Evolutionary conservation across 2,797 vertebrate genomes (phyloP), one percentile per base, ranked within the genome.

Genomic region (Rhabdomys pumilio): DNA sequence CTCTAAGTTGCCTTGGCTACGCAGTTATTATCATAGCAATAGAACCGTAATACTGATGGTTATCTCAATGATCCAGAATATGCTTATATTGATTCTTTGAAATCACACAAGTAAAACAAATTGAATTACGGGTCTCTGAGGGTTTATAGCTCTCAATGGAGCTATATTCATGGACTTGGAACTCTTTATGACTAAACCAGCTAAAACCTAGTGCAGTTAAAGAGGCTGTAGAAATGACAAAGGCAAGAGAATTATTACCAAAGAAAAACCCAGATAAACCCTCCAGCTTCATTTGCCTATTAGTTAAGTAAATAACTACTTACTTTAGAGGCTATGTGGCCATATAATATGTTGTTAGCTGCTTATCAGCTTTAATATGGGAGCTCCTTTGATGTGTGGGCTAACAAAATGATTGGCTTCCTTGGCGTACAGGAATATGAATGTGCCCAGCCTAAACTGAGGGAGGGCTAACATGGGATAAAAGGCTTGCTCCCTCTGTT

Each of bases 51-150:
- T 83, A 11, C 38, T 76, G 65, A 72, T 44, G 34, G 29, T 72
- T 77, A 93, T 53, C 38, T 50, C 65, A 65, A 17, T 50, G 65
- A 77, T 31, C 69, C 85, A 95, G 63, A 80, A 50, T 73, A 85
- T 84, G 76, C 73, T 89, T 47, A n/a, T 65, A 69, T 85, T 95
- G 34, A 65, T 50, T 79, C 85, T 53, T 72, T 47, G 15, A 63
- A 76, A 44, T 77, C 47, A 88, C 55, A 94, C 94, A 94, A 47
- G 57, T 31, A 88, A n/a, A 89, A 79, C 55, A n/a, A 55, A 26
- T 17, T 77, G 41, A 77, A 80, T 65, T 73, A 44, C 19, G 22
- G 24, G 8, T 92, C 34, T 82, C 11, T 29, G 90, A 91, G 59
- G 8, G 1, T 59, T 41, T 87, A 61, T 89, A 81, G 59, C 34